Conservation (phyloP, 2,888 invertebrate species). For the Hecatera dysodea region DNA sequence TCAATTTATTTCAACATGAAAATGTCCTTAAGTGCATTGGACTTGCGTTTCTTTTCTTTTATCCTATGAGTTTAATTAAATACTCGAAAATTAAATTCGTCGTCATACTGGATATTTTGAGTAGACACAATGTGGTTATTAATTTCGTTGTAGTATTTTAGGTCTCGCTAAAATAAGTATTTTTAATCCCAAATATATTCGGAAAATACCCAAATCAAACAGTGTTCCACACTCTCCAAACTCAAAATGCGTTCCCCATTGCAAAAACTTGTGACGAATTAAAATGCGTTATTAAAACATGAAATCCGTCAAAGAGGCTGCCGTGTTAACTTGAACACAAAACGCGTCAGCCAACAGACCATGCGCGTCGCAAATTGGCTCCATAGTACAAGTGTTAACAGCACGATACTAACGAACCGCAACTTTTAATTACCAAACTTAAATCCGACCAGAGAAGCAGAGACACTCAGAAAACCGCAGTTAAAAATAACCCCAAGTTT, state of each 20-base stretch:
- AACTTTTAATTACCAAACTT: constrained; percentile 88
- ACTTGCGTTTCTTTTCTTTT: background rate
- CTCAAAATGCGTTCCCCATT: background rate
- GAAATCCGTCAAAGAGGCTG: constrained; percentile 44
- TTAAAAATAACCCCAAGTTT: constrained; percentile 71
- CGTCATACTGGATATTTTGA: background rate
- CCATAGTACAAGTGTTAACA: constrained; percentile 70
- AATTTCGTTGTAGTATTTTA: no score
- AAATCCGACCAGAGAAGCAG: constrained; percentile 73
- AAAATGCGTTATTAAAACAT: constrained; percentile 36
- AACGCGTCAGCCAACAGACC: constrained; percentile 56
- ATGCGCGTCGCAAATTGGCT: constrained; percentile 71
- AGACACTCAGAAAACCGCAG: constrained; percentile 77
- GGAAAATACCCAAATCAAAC: constrained; percentile 1
- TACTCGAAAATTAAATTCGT: background rate
- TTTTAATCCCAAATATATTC: background rate
- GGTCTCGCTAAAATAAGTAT: background rate
- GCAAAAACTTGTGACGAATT: constrained; percentile 20
- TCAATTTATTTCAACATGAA: constrained; percentile 3
- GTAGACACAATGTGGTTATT: background rate
- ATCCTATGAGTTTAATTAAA: background rate
- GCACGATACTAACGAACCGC: constrained; percentile 72
- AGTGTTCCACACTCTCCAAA: background rate
- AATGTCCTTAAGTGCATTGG: background rate
- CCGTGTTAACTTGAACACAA: constrained; percentile 53